phyloP scores from a whole-genome alignment of 2,797 vertebrate species.

The Bradypodion pumilum region DNA sequence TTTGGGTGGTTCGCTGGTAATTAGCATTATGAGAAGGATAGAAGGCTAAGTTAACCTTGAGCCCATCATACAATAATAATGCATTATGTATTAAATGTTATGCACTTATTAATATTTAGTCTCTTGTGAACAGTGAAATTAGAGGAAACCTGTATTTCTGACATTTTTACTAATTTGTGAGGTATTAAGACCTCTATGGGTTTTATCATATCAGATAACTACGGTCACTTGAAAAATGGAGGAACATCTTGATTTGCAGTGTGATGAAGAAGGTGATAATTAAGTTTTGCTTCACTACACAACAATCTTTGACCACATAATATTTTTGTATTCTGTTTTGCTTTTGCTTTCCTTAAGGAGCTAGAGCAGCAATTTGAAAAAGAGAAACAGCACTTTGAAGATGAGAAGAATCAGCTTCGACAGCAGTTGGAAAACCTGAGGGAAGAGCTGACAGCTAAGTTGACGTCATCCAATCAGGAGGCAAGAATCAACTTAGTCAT shows the following conservation, averaged over 20 bases:
- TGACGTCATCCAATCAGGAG: conserved; percentile 88
- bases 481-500: conserved; percentile 69
- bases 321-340: conserved; percentile 31
- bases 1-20: no score
- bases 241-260: neutral
- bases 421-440: conserved; percentile 88
- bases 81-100: neutral
- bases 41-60: no score
- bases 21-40: no score
- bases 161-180: neutral
- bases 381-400: conserved; percentile 88
- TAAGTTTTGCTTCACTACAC: neutral
- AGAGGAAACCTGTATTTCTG: neutral
- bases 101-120: neutral
- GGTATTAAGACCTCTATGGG: neutral
- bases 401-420: conserved; percentile 87
- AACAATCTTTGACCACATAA: neutral
- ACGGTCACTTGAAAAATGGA: neutral
- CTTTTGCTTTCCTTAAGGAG: conserved; percentile 79
- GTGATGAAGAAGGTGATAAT: neutral
- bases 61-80: no score
- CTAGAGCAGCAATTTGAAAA: conserved; percentile 92
- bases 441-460: conserved; percentile 86
- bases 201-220: conserved; percentile 16
- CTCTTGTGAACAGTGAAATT: neutral